Percentiles rank a stretch among this genome's conserved stretches.
Evolutionary conservation across 2,888 invertebrate genomes (phyloP).

Genomic region (Tachina lurida): DNA sequence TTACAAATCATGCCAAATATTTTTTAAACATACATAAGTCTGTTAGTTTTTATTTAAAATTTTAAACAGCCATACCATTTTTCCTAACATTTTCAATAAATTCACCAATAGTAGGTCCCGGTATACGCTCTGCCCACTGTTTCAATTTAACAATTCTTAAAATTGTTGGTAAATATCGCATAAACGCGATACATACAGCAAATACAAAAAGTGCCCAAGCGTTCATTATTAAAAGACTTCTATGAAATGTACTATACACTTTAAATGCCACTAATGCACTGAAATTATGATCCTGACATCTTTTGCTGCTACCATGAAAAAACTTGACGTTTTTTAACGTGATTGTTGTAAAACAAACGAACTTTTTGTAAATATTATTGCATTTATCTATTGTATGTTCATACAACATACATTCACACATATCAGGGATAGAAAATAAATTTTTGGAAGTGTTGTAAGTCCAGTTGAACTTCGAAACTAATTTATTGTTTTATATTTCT

Average conservation of each 20-base stretch:
- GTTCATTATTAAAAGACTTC: constrained; percentile 72
- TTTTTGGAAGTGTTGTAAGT: too few relatives aligned
- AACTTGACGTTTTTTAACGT: too few relatives aligned
- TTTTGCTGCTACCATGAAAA: background rate
- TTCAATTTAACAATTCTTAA: constrained; percentile 76
- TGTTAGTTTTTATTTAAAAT: too few relatives aligned
- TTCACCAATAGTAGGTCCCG: constrained; percentile 79
- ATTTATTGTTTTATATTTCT: too few relatives aligned
- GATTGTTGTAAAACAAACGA: too few relatives aligned
- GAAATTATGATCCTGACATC: background rate
- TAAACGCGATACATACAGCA: constrained; percentile 76
- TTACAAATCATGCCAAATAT: too few relatives aligned
- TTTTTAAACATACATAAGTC: too few relatives aligned
- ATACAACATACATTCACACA: too few relatives aligned
- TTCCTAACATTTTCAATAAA: constrained; percentile 78
- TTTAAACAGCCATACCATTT: constrained; percentile 74
- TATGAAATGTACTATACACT: background rate
- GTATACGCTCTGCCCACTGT: constrained; percentile 76
- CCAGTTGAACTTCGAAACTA: too few relatives aligned
- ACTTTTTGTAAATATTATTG: too few relatives aligned
- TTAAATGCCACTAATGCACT: constrained; percentile 12
- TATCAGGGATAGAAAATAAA: too few relatives aligned
- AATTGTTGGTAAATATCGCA: constrained; percentile 77
- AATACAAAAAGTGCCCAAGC: constrained; percentile 75
- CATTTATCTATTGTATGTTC: too few relatives aligned